These are phyloP conservation scores for Temnothorax nylanderi DNA, from an alignment of 1,140 invertebrate genomes.

Conservation along the genomic window DNA sequence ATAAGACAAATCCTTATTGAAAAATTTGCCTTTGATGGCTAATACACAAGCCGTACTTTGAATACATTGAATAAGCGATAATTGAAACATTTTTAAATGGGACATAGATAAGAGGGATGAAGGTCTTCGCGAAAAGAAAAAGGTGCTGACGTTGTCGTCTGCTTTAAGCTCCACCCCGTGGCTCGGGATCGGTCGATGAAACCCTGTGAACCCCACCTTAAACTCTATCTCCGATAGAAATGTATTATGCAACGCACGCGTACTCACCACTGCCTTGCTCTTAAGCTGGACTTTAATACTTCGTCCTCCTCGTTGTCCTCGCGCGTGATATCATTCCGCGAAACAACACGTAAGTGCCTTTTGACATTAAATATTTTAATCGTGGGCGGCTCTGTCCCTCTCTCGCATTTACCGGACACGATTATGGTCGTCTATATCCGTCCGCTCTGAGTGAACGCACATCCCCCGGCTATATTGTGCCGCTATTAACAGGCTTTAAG, in stretches of 20 bases:
- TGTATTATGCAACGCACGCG: slow-evolving; percentile 59
- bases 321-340: slow-evolving; percentile 24
- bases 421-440: slow-evolving; percentile 31
- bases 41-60: not conserved
- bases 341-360: slow-evolving; percentile 45
- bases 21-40: not conserved
- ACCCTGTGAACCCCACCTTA: slow-evolving; percentile 52
- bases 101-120: not conserved
- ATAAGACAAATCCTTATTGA: not conserved
- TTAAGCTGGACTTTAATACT: slow-evolving; percentile 41
- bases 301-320: slow-evolving; percentile 12
- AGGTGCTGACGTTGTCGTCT: slow-evolving; percentile 32
- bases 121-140: slow-evolving; percentile 33
- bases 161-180: slow-evolving; percentile 48
- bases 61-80: not conserved
- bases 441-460: not conserved
- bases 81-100: not conserved
- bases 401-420: not conserved
- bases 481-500: not conserved
- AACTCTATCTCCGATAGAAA: slow-evolving; percentile 52
- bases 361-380: slow-evolving; percentile 58
- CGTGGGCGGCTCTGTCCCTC: not conserved
- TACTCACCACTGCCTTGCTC: slow-evolving; percentile 23
- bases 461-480: slow-evolving; percentile 3
- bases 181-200: slow-evolving; percentile 51